Percentiles rank a stretch among this genome's conserved stretches.
These are phyloP conservation scores for Punctoribates punctum DNA, from an alignment of 2,888 invertebrate genomes.

Conservation along the genomic window DNA sequence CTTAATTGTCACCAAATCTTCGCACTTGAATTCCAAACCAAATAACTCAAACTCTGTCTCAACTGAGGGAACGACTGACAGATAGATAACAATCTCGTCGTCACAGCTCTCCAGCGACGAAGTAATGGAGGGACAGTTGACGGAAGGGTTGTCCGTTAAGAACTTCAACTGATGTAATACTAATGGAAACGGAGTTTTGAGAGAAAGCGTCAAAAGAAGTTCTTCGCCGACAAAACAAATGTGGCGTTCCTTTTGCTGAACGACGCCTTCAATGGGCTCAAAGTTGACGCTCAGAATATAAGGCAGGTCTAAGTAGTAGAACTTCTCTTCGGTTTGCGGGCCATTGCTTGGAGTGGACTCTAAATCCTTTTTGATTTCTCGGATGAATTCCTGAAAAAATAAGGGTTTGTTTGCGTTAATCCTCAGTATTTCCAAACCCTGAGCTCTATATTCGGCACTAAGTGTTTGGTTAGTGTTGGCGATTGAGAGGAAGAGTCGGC, in stretches of 20 bases:
- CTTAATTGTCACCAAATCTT: constrained; percentile 2
- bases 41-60: constrained; percentile 40
- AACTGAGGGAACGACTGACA: background rate
- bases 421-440: constrained; percentile 39
- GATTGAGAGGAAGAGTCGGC: constrained; percentile 28
- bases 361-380: constrained; percentile 41
- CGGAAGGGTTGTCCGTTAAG: background rate
- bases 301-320: constrained; percentile 33
- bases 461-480: constrained; percentile 22
- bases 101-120: background rate
- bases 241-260: background rate
- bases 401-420: constrained; percentile 37
- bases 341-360: background rate
- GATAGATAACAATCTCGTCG: background rate
- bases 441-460: constrained; percentile 25
- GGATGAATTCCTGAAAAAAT: constrained; percentile 41
- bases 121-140: constrained; percentile 10
- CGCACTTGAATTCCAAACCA: constrained; percentile 36
- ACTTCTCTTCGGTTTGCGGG: background rate
- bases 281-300: constrained; percentile 15
- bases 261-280: background rate
- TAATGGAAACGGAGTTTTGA: constrained; percentile 27
- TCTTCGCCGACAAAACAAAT: constrained; percentile 38
- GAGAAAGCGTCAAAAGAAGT: background rate
- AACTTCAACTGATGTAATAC: constrained; percentile 10